Percentiles rank a stretch among this genome's conserved stretches.
Evolutionary conservation across 2,113 vertebrate species (phyloP).

Genomic region (Archocentrus centrarchus): DNA sequence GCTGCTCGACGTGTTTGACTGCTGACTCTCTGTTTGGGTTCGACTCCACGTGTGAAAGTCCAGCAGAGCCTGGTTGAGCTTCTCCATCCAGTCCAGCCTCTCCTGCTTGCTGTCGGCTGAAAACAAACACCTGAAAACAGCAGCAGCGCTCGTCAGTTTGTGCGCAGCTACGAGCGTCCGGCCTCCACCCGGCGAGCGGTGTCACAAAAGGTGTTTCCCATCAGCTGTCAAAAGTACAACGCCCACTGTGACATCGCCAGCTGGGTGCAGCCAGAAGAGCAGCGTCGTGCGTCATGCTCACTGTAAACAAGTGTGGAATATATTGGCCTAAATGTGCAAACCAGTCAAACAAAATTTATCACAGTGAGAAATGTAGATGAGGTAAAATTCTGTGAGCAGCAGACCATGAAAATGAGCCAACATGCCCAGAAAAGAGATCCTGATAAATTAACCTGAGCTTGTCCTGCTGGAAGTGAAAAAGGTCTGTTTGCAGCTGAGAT

Average conservation of each 20-base stretch:
- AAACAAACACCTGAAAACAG: slow-evolving; percentile 77
- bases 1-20: slow-evolving; percentile 4
- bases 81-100: slow-evolving; percentile 79
- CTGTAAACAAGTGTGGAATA: slow-evolving; percentile 8
- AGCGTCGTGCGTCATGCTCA: not conserved
- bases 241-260: slow-evolving; percentile 25
- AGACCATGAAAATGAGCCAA: rapidly evolving
- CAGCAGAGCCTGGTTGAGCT: slow-evolving; percentile 79
- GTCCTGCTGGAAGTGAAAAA: not conserved
- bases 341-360: not conserved
- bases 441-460: not conserved
- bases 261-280: not conserved
- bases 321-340: not conserved
- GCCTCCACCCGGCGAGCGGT: not conserved
- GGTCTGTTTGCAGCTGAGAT: not conserved
- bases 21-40: not conserved
- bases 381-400: not conserved
- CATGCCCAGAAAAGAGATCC: rapidly evolving
- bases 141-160: not conserved
- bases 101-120: slow-evolving; percentile 81
- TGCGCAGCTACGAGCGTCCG: not conserved
- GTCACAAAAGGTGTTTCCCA: slow-evolving; percentile 17
- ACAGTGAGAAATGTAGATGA: not conserved
- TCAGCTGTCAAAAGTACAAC: slow-evolving; percentile 8
- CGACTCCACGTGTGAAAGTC: slow-evolving; percentile 80